Percentiles rank a stretch among this genome's conserved stretches.
phyloP scores from a whole-genome alignment of 2,888 invertebrate species.

The Acanthosepion lycidas region DNA sequence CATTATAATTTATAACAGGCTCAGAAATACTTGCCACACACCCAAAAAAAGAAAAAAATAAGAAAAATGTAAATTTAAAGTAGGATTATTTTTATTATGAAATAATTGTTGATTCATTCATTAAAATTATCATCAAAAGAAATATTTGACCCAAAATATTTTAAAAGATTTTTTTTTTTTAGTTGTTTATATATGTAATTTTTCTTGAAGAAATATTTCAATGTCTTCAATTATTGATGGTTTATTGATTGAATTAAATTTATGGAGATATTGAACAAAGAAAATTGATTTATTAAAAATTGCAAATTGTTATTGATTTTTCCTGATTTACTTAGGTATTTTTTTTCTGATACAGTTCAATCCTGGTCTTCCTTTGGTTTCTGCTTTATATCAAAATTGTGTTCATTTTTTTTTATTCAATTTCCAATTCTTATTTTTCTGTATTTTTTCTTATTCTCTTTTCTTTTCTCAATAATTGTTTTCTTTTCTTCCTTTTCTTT shows the following conservation, averaged over 20 bases:
- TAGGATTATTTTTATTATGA: background rate
- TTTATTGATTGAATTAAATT: background rate
- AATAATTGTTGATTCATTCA: background rate
- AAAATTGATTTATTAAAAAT: background rate
- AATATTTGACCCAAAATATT: background rate
- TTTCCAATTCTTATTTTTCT: background rate
- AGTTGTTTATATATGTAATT: background rate
- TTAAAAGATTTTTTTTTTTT: background rate
- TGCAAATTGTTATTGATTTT: background rate
- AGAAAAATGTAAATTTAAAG: background rate
- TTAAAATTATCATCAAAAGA: background rate
- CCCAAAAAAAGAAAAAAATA: background rate
- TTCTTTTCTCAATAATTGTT: background rate
- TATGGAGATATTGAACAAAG: background rate
- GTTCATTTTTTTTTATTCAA: background rate
- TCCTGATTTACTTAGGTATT: background rate
- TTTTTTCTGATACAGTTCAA: background rate
- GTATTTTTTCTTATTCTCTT: background rate
- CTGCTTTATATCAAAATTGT: background rate
- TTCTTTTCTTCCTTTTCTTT: background rate
- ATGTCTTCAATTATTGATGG: background rate
- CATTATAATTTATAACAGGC: background rate
- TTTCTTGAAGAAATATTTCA: background rate
- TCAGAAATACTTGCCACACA: background rate
- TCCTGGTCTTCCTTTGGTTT: background rate